These are phyloP conservation scores for Oxygymnocypris stewartii DNA, from an alignment of 2,113 vertebrate species.

Conservation along the genomic window DNA sequence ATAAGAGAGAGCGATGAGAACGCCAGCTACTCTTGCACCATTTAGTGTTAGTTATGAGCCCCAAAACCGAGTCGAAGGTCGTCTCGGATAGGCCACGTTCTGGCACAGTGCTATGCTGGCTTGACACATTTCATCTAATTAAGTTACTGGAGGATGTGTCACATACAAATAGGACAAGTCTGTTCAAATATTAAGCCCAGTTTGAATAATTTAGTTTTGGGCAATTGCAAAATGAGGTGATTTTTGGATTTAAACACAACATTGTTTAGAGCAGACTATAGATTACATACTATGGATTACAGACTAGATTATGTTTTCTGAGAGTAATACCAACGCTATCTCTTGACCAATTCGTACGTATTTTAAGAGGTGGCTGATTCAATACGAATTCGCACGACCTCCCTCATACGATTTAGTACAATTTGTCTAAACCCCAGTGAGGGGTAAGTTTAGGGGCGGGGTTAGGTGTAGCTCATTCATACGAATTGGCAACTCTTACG, in stretches of 20 bases:
- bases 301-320: background rate
- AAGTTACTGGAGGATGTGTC: slow-evolving; percentile 7
- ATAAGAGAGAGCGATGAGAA: slow-evolving; percentile 11
- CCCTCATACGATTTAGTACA: too few relatives aligned
- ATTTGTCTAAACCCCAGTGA: too few relatives aligned
- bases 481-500: too few relatives aligned
- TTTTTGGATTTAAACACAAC: background rate
- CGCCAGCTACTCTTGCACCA: slow-evolving; percentile 16
- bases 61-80: slow-evolving; percentile 48
- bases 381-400: too few relatives aligned
- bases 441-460: too few relatives aligned
- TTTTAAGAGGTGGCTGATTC: too few relatives aligned
- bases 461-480: too few relatives aligned
- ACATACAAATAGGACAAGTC: background rate
- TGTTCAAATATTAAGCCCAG: background rate
- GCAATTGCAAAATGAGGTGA: background rate
- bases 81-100: slow-evolving; percentile 6
- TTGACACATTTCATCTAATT: slow-evolving; percentile 10
- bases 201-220: background rate
- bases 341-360: too few relatives aligned
- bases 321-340: background rate
- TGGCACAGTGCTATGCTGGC: slow-evolving; percentile 1
- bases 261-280: background rate
- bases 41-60: slow-evolving; percentile 25
- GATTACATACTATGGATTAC: background rate